Percentiles rank a stretch among this genome's conserved stretches.
These are phyloP conservation scores for Dolomedes plantarius DNA, from an alignment of 2,888 invertebrate species.

Conservation along the genomic window DNA sequence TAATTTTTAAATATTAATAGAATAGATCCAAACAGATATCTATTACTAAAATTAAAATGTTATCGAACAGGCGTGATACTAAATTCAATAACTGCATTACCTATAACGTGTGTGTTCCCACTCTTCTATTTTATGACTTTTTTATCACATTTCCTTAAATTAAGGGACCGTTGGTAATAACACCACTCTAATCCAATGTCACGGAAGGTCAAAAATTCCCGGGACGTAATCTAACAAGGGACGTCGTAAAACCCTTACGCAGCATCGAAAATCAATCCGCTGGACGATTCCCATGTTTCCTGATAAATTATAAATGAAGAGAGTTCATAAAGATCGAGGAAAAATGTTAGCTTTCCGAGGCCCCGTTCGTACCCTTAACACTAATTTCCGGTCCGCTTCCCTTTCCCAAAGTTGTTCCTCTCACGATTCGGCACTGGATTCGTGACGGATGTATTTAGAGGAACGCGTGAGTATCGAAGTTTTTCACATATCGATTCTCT, in stretches of 20 bases:
- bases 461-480: background rate
- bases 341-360: background rate
- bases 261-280: background rate
- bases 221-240: background rate
- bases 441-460: background rate
- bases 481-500: background rate
- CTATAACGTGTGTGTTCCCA: no score
- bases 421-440: background rate
- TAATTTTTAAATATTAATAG: no score
- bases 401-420: background rate
- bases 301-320: background rate
- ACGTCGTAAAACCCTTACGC: background rate
- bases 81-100: no score
- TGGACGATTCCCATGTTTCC: background rate
- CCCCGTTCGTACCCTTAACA: background rate
- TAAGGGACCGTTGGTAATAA: no score
- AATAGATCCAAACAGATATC: no score
- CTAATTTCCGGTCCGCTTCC: background rate
- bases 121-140: no score
- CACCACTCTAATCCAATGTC: no score
- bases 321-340: background rate
- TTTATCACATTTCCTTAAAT: no score
- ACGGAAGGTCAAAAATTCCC: no score
- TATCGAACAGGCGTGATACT: no score
- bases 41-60: no score